Percentiles rank a stretch among this genome's conserved stretches.
These are phyloP conservation scores for Peromyscus aztecus DNA, from an alignment of 2,797 vertebrate species.

Conservation along the genomic window DNA sequence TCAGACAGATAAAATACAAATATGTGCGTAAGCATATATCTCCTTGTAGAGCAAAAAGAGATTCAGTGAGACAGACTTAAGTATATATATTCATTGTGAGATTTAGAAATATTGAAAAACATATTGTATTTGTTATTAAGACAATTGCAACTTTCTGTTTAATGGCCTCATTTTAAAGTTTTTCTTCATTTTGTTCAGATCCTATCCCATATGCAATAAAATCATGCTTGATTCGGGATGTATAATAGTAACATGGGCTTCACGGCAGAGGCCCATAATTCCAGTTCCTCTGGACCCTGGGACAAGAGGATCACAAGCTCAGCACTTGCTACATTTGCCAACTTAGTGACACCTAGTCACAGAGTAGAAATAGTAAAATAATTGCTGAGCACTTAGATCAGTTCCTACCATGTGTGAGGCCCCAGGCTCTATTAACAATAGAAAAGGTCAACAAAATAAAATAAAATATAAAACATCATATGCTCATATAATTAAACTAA, in stretches of 20 bases:
- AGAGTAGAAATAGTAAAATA: background rate
- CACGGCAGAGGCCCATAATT: background rate
- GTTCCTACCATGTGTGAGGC: background rate
- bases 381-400: background rate
- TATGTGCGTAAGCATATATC: background rate
- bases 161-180: constrained; percentile 2
- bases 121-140: background rate
- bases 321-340: background rate
- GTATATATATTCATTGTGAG: background rate
- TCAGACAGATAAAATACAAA: background rate
- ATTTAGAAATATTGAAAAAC: background rate
- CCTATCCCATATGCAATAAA: constrained; percentile 28
- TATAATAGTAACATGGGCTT: background rate
- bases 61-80: background rate
- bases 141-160: background rate
- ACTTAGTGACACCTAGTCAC: background rate
- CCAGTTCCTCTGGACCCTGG: background rate
- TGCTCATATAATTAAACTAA: constrained; percentile 59
- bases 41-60: background rate
- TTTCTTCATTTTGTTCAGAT: constrained; percentile 14
- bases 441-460: background rate
- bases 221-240: background rate
- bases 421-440: background rate
- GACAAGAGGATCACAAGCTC: background rate
- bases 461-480: background rate